Conservation (phyloP, 2,797 vertebrate genomes). For the Esox masquinongy region DNA sequence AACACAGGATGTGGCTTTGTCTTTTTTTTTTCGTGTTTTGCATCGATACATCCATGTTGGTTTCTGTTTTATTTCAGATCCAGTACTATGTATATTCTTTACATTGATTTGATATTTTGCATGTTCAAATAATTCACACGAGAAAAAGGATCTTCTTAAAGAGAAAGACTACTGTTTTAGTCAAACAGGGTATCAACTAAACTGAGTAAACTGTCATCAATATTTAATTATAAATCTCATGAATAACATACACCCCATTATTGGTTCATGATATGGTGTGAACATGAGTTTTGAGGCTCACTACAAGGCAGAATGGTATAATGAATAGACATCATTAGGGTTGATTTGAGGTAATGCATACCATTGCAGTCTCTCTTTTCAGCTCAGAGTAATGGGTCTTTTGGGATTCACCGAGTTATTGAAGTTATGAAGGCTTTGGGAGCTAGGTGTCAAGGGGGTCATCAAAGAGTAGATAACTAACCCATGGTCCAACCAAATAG, state of each 20-base stretch:
- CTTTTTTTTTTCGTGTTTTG: not conserved
- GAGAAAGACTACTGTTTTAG: constrained; percentile 25
- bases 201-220: constrained; percentile 58
- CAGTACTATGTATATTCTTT: not conserved
- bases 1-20: not conserved
- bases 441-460: constrained; percentile 62
- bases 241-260: constrained; percentile 61
- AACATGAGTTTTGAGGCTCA: constrained; percentile 15
- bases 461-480: constrained; percentile 74
- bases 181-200: constrained; percentile 33
- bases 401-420: constrained; percentile 63
- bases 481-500: constrained; percentile 67
- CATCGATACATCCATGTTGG: not conserved
- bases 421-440: constrained; percentile 58
- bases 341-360: not conserved
- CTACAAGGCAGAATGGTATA: not conserved
- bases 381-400: constrained; percentile 37
- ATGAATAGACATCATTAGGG: not conserved
- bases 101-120: not conserved
- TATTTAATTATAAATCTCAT: constrained; percentile 61
- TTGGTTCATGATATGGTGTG: constrained; percentile 47
- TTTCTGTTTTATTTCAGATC: not conserved
- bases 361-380: constrained; percentile 27
- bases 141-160: not conserved
- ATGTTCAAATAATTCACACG: not conserved